A percentile compares a stretch with the other conserved stretches of the same genome.
Evolutionary conservation across 2,113 vertebrate species (phyloP).

Genomic region (Agapornis roseicollis): DNA sequence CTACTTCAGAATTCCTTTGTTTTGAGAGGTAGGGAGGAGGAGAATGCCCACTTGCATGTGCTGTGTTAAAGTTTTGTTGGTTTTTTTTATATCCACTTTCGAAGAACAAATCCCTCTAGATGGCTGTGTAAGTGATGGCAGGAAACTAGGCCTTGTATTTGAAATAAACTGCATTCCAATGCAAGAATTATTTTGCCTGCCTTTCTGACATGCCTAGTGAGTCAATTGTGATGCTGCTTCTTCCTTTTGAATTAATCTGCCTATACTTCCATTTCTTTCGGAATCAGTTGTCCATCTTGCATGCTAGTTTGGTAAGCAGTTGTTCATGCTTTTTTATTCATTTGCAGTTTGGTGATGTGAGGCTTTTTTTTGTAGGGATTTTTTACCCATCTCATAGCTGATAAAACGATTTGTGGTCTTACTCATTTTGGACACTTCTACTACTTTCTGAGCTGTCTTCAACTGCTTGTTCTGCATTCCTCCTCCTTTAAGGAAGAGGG

Average conservation of each 20-base stretch:
- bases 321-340: neutral
- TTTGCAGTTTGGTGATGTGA: neutral
- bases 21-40: neutral
- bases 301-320: neutral
- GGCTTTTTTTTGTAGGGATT: neutral
- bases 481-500: neutral
- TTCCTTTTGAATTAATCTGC: neutral
- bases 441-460: neutral
- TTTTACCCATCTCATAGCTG: neutral
- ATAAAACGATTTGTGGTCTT: neutral
- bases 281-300: neutral
- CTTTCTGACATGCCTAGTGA: neutral
- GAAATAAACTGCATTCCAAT: neutral
- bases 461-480: neutral
- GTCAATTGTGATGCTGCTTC: neutral
- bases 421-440: neutral
- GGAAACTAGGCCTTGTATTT: neutral
- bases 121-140: neutral
- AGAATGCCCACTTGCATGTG: neutral
- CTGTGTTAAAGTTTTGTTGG: neutral
- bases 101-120: neutral
- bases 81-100: neutral
- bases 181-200: neutral
- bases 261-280: neutral
- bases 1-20: neutral